A percentile compares a stretch with the other conserved stretches of the same genome.
phyloP scores from a whole-genome alignment of 2,888 invertebrate genomes.

The Athalia circularis region DNA sequence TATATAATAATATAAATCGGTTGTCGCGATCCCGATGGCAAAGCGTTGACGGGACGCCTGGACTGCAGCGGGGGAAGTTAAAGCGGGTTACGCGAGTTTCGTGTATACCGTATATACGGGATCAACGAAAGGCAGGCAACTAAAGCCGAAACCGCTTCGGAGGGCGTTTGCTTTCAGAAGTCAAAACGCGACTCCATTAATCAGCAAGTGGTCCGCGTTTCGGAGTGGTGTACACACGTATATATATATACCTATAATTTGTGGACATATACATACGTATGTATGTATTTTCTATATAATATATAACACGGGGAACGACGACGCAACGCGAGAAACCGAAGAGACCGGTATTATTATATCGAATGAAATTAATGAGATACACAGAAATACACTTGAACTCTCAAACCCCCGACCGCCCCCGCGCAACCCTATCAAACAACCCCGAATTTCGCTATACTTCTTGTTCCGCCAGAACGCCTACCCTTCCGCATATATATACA shows the following conservation, averaged over 20 bases:
- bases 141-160: not conserved
- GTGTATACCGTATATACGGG: too few species aligned
- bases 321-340: conserved; percentile 1
- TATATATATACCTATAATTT: too few species aligned
- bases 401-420: too few species aligned
- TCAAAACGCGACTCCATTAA: conserved; percentile 71
- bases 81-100: not conserved
- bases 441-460: not conserved
- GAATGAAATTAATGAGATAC: conserved; percentile 74
- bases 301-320: conserved; percentile 12
- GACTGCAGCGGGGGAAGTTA: conserved; percentile 1
- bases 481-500: not conserved
- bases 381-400: conserved; percentile 71
- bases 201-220: conserved; percentile 58
- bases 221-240: too few species aligned
- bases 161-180: conserved; percentile 48
- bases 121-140: too few species aligned
- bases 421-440: too few species aligned
- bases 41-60: not conserved
- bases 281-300: too few species aligned
- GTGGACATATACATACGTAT: too few species aligned
- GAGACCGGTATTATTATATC: conserved; percentile 67
- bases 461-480: conserved; percentile 3
- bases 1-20: too few species aligned
- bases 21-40: too few species aligned